Base-by-base conservation (phyloP, 1,140 invertebrate species). In the Drosophila kanapiae region DNA sequence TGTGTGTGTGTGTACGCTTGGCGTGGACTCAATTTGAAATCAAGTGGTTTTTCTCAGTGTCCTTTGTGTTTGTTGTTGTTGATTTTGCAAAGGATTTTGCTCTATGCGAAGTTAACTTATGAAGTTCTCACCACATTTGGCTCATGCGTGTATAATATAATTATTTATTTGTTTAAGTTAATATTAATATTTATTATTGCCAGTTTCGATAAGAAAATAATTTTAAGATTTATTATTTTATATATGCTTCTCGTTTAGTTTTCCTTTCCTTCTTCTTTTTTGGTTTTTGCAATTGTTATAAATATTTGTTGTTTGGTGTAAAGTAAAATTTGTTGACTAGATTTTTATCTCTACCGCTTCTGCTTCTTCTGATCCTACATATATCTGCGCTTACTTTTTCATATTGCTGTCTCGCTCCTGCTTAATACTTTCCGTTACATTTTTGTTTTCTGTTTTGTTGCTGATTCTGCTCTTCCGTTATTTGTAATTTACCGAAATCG, bases 191-290 rank as follows among this genome's bases (percentile, higher is more conserved):
- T 85, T 91, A 83, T 91, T 91, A 91, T 87, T 91, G 80, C 87
- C 83, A 91, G 71, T 82, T 83, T 87, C 75, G 80, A 82, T 91
- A 87, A 79, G 80, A 91, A 91, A 91, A 91, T 91, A 84, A 80
- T 78, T 77, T 88, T 81, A 69, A 69, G 67, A 72, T 84, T 82
- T 59, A 69, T 68, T 68, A 51, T 75, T 56, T 59, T 78, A 64
- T 70, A 80, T 86, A 59, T 37, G 42, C 57, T 72, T 61, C 75
- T 63, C 57, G 56, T 67, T 68, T 67, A 42, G 31, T 53, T 61
- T 43, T 27, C 16, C 9, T n/a, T 35, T 56, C 8, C 33, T 38
- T 18, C 4, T 10, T 13, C 14, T 37, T 37, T 23, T 57, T 38
- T 10, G 13, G 5, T 64, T 33, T 62, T 61, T 53, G 31, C 47